A percentile compares a stretch with the other conserved stretches of the same genome.
These are phyloP conservation scores for Drepana arcuata DNA, from an alignment of 1,140 invertebrate species.

Conservation along the genomic window DNA sequence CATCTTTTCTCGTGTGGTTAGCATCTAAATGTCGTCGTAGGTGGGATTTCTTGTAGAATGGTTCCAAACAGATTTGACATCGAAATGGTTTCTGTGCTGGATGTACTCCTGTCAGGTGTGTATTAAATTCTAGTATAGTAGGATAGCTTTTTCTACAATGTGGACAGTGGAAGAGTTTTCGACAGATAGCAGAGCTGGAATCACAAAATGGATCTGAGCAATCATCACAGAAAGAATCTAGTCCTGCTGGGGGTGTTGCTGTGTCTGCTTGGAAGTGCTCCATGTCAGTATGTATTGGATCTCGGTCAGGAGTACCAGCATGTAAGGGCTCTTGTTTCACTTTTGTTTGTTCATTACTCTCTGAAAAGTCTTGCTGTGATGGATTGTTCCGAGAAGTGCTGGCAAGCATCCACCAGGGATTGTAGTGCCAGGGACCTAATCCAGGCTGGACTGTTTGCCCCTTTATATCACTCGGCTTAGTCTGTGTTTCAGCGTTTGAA, in stretches of 20 bases:
- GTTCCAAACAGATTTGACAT: constrained; percentile 70
- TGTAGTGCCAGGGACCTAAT: constrained; percentile 65
- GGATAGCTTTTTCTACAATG: constrained; percentile 70
- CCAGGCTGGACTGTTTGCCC: constrained; percentile 43
- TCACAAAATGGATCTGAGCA: constrained; percentile 71
- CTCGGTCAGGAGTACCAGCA: constrained; percentile 48
- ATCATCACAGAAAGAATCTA: constrained; percentile 66
- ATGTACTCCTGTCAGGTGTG: constrained; percentile 67
- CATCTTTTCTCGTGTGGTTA: constrained; percentile 66
- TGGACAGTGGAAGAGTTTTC: constrained; percentile 68
- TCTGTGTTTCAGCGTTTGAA: constrained; percentile 67
- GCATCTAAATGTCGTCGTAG: constrained; percentile 65
- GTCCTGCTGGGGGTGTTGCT: constrained; percentile 50
- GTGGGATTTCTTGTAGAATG: constrained; percentile 67
- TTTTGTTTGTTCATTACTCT: constrained; percentile 62
- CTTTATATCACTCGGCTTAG: constrained; percentile 57
- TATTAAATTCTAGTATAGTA: constrained; percentile 68
- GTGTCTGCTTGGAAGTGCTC: constrained; percentile 41
- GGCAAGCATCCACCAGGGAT: constrained; percentile 72
- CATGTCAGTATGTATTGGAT: constrained; percentile 44
- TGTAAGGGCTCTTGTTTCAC: constrained; percentile 62
- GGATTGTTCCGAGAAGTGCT: constrained; percentile 57
- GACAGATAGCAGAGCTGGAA: constrained; percentile 56
- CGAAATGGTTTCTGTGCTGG: constrained; percentile 69
- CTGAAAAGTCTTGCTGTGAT: constrained; percentile 57